These are phyloP conservation scores for Vollenhovia emeryi DNA, from an alignment of 1,140 invertebrate genomes.

Conservation along the genomic window DNA sequence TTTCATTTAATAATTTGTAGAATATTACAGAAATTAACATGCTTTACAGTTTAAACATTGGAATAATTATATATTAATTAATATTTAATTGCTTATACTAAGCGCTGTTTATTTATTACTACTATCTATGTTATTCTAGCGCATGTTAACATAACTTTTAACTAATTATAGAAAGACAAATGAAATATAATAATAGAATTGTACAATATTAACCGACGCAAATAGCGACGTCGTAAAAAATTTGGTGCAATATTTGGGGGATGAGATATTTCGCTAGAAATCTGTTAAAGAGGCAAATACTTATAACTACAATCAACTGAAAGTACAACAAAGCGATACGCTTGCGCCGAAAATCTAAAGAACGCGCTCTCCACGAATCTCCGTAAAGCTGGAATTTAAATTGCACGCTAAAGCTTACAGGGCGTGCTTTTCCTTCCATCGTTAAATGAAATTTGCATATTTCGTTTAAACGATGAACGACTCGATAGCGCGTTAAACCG, in stretches of 20 bases:
- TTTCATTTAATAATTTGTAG: not conserved
- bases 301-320: conserved; percentile 8
- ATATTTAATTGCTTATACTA: conserved; percentile 10
- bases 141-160: not conserved
- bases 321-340: conserved; percentile 42
- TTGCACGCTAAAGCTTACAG: conserved; percentile 33
- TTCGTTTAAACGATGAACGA: conserved; percentile 42
- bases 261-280: not conserved
- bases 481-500: conserved; percentile 47
- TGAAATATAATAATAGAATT: not conserved
- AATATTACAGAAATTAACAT: conserved; percentile 4
- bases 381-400: conserved; percentile 55
- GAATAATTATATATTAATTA: not conserved
- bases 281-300: not conserved
- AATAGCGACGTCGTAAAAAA: not conserved
- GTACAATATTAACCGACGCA: not conserved
- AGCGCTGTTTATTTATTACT: not conserved
- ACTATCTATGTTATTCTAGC: not conserved
- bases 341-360: conserved; percentile 45
- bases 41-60: not conserved
- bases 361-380: conserved; percentile 39
- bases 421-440: conserved; percentile 40
- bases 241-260: not conserved
- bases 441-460: conserved; percentile 63
- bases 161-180: not conserved